phyloP scores from a whole-genome alignment of 2,797 vertebrate species.

The Limosa lapponica region DNA sequence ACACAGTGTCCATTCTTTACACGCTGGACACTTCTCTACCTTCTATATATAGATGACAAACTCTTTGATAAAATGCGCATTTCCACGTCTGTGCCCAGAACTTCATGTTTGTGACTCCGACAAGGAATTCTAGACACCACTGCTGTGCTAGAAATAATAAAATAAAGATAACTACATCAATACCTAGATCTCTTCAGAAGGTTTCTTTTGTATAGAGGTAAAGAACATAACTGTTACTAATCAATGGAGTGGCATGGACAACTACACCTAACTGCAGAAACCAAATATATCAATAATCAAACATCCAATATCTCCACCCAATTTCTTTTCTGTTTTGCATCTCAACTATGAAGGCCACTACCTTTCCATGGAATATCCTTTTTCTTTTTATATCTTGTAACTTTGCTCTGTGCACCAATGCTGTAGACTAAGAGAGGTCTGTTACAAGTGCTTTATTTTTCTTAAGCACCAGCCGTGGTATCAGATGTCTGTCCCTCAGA shows the following conservation, averaged over 20 bases:
- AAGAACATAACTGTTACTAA: background rate
- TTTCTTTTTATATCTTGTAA: background rate
- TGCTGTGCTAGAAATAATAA: background rate
- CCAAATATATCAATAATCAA: background rate
- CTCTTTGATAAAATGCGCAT: background rate
- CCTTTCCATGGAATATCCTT: background rate
- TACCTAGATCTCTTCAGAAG: background rate
- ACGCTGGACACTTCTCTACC: background rate
- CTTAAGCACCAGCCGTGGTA: accelerated
- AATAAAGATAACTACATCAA: background rate
- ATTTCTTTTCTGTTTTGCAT: background rate
- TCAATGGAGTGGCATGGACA: background rate
- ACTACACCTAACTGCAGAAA: background rate
- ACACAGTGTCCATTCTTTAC: background rate
- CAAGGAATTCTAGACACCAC: background rate
- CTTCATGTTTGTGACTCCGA: background rate
- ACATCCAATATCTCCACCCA: background rate
- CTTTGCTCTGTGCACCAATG: accelerated
- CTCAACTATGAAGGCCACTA: background rate
- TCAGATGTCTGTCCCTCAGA: background rate
- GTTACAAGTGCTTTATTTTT: background rate
- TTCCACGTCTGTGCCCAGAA: background rate
- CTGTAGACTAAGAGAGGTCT: background rate
- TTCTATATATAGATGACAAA: background rate
- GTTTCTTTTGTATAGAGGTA: background rate